Base-by-base conservation (phyloP, 2,797 vertebrate genomes). In the Antennarius maculatus region DNA sequence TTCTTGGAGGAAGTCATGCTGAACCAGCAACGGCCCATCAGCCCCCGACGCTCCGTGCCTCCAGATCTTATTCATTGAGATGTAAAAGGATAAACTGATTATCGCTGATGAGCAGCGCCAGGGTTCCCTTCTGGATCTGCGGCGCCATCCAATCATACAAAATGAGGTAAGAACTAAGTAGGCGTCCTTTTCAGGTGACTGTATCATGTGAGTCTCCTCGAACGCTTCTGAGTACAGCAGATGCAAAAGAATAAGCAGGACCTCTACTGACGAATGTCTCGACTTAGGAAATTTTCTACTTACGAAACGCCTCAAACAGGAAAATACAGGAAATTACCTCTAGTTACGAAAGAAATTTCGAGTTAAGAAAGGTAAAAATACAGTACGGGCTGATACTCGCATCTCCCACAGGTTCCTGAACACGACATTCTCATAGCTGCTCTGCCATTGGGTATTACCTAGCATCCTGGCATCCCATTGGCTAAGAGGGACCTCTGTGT, bases 121-220 rank as follows among this genome's bases (percentile, higher is more conserved):
- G 61, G 56, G 52, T 68, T 79, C 54, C 49, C 37, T 66, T 75
- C 64, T 72, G 39, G 53, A 67, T 41, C 55, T 50, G 46, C 54
- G 43, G 12, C 47, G 84, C 92, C 91, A 91, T 90, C 94, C 93
- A 91, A 92, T 95, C 94, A 94, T 95, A 94, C 93, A 94, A 94
- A 93, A 93, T 94, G 93, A 95, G 94, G 93, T 94, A 90, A 94
- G 95, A 95, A 92, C 74, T 71, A 85, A 88, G 90, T 89, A 82
- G 75, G 67, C 83, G 86, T 77, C 87, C 71, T 39, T 53, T 34
- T 66, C 61, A 77, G 66, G 56, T 39, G 61, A 46, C 54, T 17
- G 43, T 43, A 56, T 85, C 31, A 64, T 17, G 17, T 48, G 18
- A 7, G 27, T 18, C 11, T 13, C 50, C 2, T 16, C 18, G 68